Conservation (phyloP, 2,888 invertebrate genomes). For the Melanotus villosus region DNA sequence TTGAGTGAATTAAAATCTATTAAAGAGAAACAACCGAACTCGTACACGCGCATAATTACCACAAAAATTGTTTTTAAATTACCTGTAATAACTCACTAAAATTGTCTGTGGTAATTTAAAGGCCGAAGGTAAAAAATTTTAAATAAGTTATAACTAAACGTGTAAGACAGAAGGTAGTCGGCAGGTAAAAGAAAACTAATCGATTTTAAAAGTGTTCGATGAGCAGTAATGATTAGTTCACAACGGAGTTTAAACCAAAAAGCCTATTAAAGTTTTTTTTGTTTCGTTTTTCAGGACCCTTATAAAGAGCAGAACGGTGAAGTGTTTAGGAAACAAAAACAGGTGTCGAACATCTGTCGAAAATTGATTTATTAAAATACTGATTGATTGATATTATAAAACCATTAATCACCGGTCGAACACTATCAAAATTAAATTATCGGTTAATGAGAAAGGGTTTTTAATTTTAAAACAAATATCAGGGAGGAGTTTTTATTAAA, state of each 20-base stretch:
- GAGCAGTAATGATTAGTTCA: slow-evolving; percentile 59
- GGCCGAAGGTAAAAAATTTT: slow-evolving; percentile 4
- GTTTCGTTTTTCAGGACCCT: slow-evolving; percentile 46
- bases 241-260: slow-evolving; percentile 54
- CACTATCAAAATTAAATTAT: slow-evolving; percentile 41
- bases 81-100: no score
- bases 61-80: no score
- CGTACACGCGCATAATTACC: no score
- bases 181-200: slow-evolving; percentile 61
- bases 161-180: slow-evolving; percentile 60
- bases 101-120: neutral
- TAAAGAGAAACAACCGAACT: no score
- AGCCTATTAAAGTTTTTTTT: slow-evolving; percentile 55
- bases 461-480: slow-evolving; percentile 31
- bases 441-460: neutral
- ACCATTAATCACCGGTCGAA: slow-evolving; percentile 37
- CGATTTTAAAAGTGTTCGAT: slow-evolving; percentile 63
- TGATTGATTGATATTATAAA: slow-evolving; percentile 44
- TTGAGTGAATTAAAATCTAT: no score
- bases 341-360: slow-evolving; percentile 46
- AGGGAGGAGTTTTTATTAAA: slow-evolving; percentile 22
- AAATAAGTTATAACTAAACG: slow-evolving; percentile 37
- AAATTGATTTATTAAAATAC: slow-evolving; percentile 46
- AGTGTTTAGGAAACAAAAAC: slow-evolving; percentile 40
- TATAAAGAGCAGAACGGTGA: slow-evolving; percentile 40